These are phyloP conservation scores for Cacoxenus indagator DNA, from an alignment of 2,888 invertebrate species.

Conservation along the genomic window DNA sequence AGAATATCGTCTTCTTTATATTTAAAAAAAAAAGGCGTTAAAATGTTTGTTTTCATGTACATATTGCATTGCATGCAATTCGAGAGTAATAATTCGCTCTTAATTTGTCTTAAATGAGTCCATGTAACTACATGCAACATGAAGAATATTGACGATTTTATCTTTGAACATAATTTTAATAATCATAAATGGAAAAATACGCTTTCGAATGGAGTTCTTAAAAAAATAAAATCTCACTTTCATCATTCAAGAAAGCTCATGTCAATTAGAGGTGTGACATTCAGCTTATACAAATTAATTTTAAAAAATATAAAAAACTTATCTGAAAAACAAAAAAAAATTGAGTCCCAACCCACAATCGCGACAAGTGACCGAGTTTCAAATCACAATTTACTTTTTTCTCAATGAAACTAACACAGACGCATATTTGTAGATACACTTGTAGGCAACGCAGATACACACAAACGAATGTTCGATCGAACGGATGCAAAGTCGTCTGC, in stretches of 20 bases:
- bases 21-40: constrained; percentile 48
- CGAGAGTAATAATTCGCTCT: constrained; percentile 45
- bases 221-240: too few relatives aligned
- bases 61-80: constrained; percentile 30
- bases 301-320: constrained; percentile 23
- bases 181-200: not conserved
- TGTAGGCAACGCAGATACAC: not conserved
- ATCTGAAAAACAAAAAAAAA: constrained; percentile 32
- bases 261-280: constrained; percentile 19
- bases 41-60: constrained; percentile 38
- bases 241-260: constrained; percentile 37
- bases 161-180: not conserved
- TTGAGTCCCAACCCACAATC: constrained; percentile 49
- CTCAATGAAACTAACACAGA: constrained; percentile 24
- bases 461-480: not conserved
- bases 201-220: too few relatives aligned
- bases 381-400: constrained; percentile 39
- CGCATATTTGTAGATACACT: constrained; percentile 3
- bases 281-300: too few relatives aligned
- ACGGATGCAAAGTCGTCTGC: constrained; percentile 14
- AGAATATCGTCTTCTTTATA: constrained; percentile 30
- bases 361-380: constrained; percentile 50
- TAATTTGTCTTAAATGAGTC: constrained; percentile 61
- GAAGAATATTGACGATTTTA: constrained; percentile 39
- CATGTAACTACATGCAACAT: constrained; percentile 42